Evolutionary conservation across 2,888 invertebrate genomes (phyloP), one percentile per base, ranked within the genome.

Genomic region (Sthenelais limicola): DNA sequence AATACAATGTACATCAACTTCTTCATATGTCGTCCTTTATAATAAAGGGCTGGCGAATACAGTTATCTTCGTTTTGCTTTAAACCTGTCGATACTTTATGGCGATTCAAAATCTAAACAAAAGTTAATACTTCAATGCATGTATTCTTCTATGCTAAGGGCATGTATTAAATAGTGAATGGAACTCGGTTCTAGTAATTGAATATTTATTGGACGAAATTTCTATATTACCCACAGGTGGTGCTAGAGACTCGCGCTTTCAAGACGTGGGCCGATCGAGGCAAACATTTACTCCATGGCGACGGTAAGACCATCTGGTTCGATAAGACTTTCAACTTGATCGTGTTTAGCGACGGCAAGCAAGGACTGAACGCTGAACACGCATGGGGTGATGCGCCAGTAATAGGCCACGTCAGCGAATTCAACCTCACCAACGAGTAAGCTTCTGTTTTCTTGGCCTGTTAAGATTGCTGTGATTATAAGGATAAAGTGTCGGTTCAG

Each of bases 361-460:
- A 87, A 76, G 89, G 89, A 15, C 68, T 89, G 32, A 89, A 90
- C 79, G 88, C 88, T 74, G 90, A 90, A 76, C 90, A 90, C 74
- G 86, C 89, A 2, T 85, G 85, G 78, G 89, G 88, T 28, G 89
- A 90, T 82, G 89, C 89, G 0, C 90, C 90, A 3, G 88, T 88
- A 3, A 83, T 89, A 74, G 89, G 85, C 1, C 89, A 90, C 76
- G 80, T 88, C 38, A 84, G 86, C 80, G 89, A 90, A 79, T 88
- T 84, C 78, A 85, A 86, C 48, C 83, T 85, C 32, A 88, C 88
- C 7, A 84, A 85, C 77, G 89, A 90, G 89, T 89, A 80, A 86
- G 86, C 74, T 24, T 28, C 5, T 30, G 21, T 43, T 47, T 28
- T 24, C 5, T 24, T 12, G 7, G 5, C 5, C 21, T n/a, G 51